Evolutionary conservation across 1,140 invertebrate species (phyloP).

Genomic region (Dryas iulia): DNA sequence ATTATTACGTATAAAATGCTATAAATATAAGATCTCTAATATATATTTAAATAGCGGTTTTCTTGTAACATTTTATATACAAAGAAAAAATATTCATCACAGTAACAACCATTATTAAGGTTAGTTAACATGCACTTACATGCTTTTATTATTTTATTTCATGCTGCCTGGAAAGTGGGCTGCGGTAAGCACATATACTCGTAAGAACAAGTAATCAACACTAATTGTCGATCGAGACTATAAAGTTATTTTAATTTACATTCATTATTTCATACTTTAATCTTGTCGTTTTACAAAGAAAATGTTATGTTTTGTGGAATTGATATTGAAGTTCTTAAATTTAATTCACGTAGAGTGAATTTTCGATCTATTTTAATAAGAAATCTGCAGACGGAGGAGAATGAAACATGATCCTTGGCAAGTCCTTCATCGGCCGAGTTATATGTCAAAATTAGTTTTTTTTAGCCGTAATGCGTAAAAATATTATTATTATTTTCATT

Average conservation of each 20-base stretch:
- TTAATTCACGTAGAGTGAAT: no score
- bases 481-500: no score
- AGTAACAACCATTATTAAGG: background rate
- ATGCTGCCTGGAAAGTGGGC: background rate
- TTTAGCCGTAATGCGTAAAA: no score
- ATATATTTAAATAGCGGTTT: background rate
- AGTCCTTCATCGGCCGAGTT: no score
- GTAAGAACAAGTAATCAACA: slow-evolving; percentile 2
- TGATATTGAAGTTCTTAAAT: no score
- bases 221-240: slow-evolving; percentile 6
- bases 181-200: background rate
- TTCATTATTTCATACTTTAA: background rate
- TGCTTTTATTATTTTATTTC: slow-evolving; percentile 8
- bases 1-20: background rate
- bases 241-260: slow-evolving; percentile 10
- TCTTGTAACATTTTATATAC: background rate
- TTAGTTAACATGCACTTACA: background rate
- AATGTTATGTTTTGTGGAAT: no score
- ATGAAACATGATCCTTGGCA: no score
- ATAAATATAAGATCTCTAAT: background rate
- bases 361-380: no score
- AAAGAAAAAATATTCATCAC: background rate
- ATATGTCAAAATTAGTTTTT: no score
- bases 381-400: no score
- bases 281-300: background rate